Conservation (phyloP, 1,140 invertebrate species). For the Ectropis grisescens region DNA sequence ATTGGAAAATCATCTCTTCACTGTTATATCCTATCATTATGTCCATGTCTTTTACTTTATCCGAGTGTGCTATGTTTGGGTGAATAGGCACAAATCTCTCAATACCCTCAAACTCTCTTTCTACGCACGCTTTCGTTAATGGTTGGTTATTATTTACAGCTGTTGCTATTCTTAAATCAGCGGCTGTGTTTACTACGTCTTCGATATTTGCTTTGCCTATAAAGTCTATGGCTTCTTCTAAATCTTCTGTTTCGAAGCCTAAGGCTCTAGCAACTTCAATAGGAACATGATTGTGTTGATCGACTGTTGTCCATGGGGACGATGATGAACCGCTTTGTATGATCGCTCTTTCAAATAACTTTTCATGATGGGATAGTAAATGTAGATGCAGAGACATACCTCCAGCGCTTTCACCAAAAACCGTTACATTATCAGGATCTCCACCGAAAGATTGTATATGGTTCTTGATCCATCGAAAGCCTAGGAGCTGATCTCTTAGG, state of each 20-base stretch:
- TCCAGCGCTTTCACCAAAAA: constrained; percentile 78
- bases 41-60: constrained; percentile 2
- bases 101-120: constrained; percentile 15
- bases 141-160: background rate
- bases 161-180: constrained; percentile 2
- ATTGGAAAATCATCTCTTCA: constrained; percentile 1
- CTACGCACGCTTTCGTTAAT: constrained; percentile 10
- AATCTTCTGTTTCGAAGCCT: constrained; percentile 10
- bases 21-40: constrained; percentile 2
- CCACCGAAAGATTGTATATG: constrained; percentile 80
- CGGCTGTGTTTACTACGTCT: constrained; percentile 4
- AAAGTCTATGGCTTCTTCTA: constrained; percentile 7
- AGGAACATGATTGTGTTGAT: background rate
- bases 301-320: background rate
- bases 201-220: too few relatives aligned
- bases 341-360: constrained; percentile 24
- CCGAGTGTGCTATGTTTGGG: constrained; percentile 1
- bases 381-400: constrained; percentile 40
- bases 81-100: constrained; percentile 12
- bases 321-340: constrained; percentile 21
- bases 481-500: constrained; percentile 77
- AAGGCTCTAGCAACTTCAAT: constrained; percentile 9
- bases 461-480: constrained; percentile 75
- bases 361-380: constrained; percentile 22
- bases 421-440: constrained; percentile 73